phyloP scores from a whole-genome alignment of 2,797 vertebrate genomes.

The Knipowitschia caucasica region DNA sequence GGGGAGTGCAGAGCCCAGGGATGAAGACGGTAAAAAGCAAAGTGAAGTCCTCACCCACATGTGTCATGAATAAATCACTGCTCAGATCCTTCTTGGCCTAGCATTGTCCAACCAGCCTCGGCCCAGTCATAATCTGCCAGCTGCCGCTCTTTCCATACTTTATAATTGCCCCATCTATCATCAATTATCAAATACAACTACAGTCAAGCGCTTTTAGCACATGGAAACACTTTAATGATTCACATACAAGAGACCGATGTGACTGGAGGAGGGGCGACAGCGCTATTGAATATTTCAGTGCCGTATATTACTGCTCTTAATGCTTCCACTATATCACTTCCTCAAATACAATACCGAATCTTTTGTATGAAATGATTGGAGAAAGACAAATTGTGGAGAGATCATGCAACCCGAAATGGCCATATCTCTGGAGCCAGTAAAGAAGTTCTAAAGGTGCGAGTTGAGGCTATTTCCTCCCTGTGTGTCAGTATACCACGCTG shows the following conservation, averaged over 20 bases:
- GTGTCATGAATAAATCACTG: constrained; percentile 72
- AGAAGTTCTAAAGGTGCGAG: constrained; percentile 55
- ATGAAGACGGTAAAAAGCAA: constrained; percentile 31
- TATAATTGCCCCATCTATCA: constrained; percentile 59
- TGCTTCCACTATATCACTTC: constrained; percentile 25
- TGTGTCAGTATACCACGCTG: constrained; percentile 54
- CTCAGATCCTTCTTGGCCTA: constrained; percentile 38
- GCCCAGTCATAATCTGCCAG: constrained; percentile 58
- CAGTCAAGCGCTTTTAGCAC: constrained; percentile 29
- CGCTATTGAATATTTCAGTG: constrained; percentile 5
- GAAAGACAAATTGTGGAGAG: constrained; percentile 40
- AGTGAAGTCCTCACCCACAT: constrained; percentile 54
- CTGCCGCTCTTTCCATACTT: constrained; percentile 40
- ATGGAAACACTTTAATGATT: constrained; percentile 20
- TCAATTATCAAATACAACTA: constrained; percentile 39
- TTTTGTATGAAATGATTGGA: constrained; percentile 54
- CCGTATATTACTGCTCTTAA: constrained; percentile 8
- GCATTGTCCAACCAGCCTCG: constrained; percentile 39
- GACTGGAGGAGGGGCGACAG: not conserved
- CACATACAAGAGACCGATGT: constrained; percentile 15
- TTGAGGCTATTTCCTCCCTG: constrained; percentile 47
- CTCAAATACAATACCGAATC: constrained; percentile 36
- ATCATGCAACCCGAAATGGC: constrained; percentile 28
- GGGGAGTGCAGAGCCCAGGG: constrained; percentile 20
- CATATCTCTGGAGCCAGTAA: constrained; percentile 30